Percentiles rank a stretch among this genome's conserved stretches.
Conservation (phyloP, 2,888 invertebrate species). For the Biston stratarius region DNA sequence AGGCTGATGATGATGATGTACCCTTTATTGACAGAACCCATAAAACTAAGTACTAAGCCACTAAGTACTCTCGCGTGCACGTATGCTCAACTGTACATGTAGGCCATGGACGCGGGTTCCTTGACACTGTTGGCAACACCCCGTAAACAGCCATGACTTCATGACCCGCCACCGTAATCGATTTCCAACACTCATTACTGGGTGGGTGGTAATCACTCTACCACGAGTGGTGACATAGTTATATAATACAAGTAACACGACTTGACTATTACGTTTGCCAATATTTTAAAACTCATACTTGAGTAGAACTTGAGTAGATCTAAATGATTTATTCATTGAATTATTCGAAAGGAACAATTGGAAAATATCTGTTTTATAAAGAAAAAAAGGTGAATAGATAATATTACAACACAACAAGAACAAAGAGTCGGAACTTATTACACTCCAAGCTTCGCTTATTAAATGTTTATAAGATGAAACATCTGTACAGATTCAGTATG, state of each 20-base stretch:
- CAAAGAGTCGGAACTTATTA: too few relatives aligned
- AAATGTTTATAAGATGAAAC: too few relatives aligned
- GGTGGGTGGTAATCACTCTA: constrained; percentile 27
- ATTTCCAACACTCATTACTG: constrained; percentile 28
- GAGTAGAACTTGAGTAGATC: background rate
- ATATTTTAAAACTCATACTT: background rate
- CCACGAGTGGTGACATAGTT: constrained; percentile 12
- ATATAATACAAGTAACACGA: constrained; percentile 17
- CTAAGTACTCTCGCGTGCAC: constrained; percentile 2
- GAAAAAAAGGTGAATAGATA: too few relatives aligned
- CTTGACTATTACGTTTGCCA: constrained; percentile 17
- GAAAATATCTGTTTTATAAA: too few relatives aligned
- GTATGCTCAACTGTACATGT: background rate
- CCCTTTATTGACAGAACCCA: too few relatives aligned
- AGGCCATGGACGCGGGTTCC: constrained; percentile 14
- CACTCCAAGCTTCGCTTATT: too few relatives aligned
- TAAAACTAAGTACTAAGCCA: too few relatives aligned
- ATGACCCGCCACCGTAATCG: constrained; percentile 25
- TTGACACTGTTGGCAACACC: constrained; percentile 26
- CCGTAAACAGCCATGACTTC: constrained; percentile 25
- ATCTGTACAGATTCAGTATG: too few relatives aligned
- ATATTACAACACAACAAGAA: too few relatives aligned
- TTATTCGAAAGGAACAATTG: too few relatives aligned
- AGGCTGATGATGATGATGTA: too few relatives aligned
- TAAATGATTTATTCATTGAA: background rate